Percentiles rank a stretch among this genome's conserved stretches.
Conservation (phyloP, 2,888 invertebrate species). For the Leucophora obtusa region DNA sequence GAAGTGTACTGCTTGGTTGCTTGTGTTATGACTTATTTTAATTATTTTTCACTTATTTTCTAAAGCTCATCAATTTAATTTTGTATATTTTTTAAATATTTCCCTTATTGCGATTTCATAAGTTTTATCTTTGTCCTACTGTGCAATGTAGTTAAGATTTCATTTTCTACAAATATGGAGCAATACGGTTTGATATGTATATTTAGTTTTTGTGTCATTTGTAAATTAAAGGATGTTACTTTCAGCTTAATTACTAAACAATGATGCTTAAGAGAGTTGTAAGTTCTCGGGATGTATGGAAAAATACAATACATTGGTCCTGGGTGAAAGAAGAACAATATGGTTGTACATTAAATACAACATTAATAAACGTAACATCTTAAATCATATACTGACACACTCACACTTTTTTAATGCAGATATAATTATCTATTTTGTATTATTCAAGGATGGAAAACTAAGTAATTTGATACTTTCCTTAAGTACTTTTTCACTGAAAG, state of each 20-base stretch:
- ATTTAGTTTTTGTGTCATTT: conserved; percentile 62
- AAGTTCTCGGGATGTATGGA: conserved; percentile 12
- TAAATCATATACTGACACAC: conserved; percentile 23
- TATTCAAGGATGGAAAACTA: too few relatives aligned
- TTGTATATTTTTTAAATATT: not conserved
- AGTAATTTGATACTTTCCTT: too few relatives aligned
- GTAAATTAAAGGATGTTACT: conserved; percentile 59
- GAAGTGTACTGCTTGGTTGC: too few relatives aligned
- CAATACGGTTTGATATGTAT: conserved; percentile 38
- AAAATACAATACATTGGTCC: not conserved
- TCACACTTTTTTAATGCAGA: not conserved
- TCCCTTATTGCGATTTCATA: not conserved
- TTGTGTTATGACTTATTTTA: too few relatives aligned
- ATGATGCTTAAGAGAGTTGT: conserved; percentile 48
- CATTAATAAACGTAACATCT: conserved; percentile 41
- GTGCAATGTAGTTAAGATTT: not conserved
- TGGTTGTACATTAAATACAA: conserved; percentile 21
- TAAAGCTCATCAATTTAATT: too few relatives aligned
- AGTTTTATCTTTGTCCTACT: not conserved
- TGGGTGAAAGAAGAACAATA: not conserved
- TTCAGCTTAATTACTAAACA: conserved; percentile 61
- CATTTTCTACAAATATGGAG: not conserved
- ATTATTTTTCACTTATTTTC: too few relatives aligned
- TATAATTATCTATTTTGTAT: not conserved
- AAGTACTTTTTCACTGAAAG: too few relatives aligned